Evolutionary conservation across 2,113 vertebrate species (phyloP).

Genomic region (Oreochromis niloticus): DNA sequence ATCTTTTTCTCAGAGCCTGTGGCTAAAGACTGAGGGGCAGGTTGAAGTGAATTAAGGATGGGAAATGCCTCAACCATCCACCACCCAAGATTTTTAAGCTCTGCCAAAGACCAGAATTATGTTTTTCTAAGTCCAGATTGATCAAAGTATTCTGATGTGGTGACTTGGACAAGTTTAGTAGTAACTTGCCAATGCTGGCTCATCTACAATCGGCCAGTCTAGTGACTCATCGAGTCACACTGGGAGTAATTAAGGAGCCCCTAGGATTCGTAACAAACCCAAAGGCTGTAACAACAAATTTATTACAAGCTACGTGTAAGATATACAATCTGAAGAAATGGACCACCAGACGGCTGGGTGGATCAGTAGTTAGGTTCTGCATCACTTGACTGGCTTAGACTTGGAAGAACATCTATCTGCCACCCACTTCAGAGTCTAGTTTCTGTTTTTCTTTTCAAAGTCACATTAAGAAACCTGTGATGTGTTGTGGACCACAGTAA

Average conservation of each 20-base stretch:
- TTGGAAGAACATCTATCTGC: neutral
- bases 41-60: neutral
- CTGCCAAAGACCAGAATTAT: neutral
- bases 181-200: neutral
- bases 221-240: neutral
- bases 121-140: neutral
- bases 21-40: neutral
- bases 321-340: neutral
- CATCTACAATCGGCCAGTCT: neutral
- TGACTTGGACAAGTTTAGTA: neutral
- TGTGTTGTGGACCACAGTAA: neutral
- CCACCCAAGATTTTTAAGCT: neutral
- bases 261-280: neutral
- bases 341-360: neutral
- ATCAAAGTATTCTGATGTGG: neutral
- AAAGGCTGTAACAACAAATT: neutral
- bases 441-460: neutral
- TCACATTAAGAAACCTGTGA: neutral
- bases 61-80: neutral
- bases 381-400: neutral
- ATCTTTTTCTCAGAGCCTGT: neutral
- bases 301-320: neutral
- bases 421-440: neutral
- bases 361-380: neutral
- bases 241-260: neutral